Evolutionary conservation across 2,113 vertebrate species (phyloP).

Genomic region (Benitochromis conjunctus): DNA sequence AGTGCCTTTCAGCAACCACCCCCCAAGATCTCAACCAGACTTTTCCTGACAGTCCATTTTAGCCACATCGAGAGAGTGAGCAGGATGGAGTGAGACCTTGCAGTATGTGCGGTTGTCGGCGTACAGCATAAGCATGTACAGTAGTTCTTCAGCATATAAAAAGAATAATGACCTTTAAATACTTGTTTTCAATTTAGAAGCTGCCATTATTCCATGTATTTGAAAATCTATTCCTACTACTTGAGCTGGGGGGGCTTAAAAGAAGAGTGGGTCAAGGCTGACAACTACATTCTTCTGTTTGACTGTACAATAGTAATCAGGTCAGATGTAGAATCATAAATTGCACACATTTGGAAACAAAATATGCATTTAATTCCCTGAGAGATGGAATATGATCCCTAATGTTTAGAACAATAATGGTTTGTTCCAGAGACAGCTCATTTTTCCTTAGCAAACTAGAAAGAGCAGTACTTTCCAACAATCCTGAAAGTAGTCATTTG

Average conservation of each 20-base stretch:
- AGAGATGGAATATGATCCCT: background rate
- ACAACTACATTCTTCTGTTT: background rate
- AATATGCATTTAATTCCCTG: background rate
- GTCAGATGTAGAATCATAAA: background rate
- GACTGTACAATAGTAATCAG: background rate
- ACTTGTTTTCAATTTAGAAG: background rate
- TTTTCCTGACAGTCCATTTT: background rate
- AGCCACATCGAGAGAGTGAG: background rate
- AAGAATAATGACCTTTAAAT: background rate
- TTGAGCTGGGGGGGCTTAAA: background rate
- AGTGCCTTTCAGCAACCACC: too few relatives aligned
- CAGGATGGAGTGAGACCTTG: background rate
- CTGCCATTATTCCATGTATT: background rate
- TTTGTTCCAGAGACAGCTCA: fast-evolving
- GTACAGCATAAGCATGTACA: background rate
- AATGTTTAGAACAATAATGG: background rate
- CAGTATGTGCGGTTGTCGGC: background rate
- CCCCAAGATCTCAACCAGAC: background rate
- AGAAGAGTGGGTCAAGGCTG: background rate
- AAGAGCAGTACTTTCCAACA: background rate
- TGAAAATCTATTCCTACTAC: background rate
- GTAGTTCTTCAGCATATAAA: background rate
- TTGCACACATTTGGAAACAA: background rate
- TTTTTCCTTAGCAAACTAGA: background rate
- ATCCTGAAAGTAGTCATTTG: fast-evolving